Conservation (phyloP, 2,888 invertebrate genomes). For the Meghimatium bilineatum region DNA sequence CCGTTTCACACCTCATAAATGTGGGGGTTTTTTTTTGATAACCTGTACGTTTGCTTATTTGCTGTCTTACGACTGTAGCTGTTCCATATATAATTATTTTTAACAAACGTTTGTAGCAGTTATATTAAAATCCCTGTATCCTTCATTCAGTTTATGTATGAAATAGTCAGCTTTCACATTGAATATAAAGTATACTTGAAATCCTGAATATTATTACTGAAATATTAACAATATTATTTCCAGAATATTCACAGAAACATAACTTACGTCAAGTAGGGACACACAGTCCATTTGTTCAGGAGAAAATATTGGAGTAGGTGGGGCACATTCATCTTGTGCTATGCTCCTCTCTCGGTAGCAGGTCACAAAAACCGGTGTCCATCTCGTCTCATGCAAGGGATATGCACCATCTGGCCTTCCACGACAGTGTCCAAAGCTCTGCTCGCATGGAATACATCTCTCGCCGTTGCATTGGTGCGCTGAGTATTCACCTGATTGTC, state of each 20-base stretch:
- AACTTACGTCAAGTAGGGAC: slow-evolving; percentile 52
- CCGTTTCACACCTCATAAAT: no score
- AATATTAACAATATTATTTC: no score
- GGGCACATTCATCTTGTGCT: slow-evolving; percentile 58
- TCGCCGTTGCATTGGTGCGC: slow-evolving; percentile 49
- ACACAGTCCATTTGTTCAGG: slow-evolving; percentile 56
- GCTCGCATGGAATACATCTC: slow-evolving; percentile 55
- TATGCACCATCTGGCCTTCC: slow-evolving; percentile 56
- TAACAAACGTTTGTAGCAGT: no score
- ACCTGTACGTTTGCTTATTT: no score
- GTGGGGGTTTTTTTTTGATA: no score
- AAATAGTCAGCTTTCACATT: no score
- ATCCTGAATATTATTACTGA: no score
- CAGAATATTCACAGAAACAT: background rate
- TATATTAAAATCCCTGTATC: no score
- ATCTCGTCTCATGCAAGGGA: slow-evolving; percentile 53
- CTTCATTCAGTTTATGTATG: no score
- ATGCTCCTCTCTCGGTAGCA: slow-evolving; percentile 59
- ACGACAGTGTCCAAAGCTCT: slow-evolving; percentile 53
- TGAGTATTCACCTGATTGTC: slow-evolving; percentile 57
- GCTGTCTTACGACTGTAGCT: no score
- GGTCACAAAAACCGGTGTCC: slow-evolving; percentile 58
- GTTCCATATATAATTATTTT: no score
- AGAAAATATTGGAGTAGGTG: slow-evolving; percentile 58
- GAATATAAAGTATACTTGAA: no score